Base-by-base conservation (phyloP, 1,140 invertebrate species). In the Cydia fagiglandana region DNA sequence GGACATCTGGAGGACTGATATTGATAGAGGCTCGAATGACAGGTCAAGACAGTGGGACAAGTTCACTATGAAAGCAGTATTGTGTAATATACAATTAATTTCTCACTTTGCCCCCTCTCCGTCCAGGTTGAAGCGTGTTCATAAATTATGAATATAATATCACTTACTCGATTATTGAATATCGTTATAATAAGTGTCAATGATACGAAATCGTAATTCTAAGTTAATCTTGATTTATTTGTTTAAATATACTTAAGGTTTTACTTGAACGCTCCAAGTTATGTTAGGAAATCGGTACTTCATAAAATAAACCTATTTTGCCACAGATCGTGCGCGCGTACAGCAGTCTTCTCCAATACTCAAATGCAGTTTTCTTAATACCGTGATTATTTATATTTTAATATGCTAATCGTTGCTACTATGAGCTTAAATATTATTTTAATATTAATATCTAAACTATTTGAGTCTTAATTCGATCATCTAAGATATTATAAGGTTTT, bases 61-160 rank as follows among this genome's bases (percentile, higher is more conserved):
- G 17, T 73, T 47, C 70, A 24, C 15, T n/a, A 38, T 38, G 41
- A 41, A 17, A 73, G n/a, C 38, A 68, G 64, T 34, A 7, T 17
- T 41, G 20, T n/a, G 15, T 78, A 74, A 45, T 47, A 28, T 78
- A 79, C 76, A 73, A 78, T 83, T 84, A 81, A 84, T 83, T 90
- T 88, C 78, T 79, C 79, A 86, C 83, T 81, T 82, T 82, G 81
- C 83, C 86, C 83, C 90, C 86, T 91, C 86, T 92, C 90, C 90
- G 90, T 92, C 90, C 90, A 92, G 85, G 78, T 85, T 83, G 75
- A 89, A 86, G 84, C 89, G 89, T 92, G 89, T 91, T 91, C 88
- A 91, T 88, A 86, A 86, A 83, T 76, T 86, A 85, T 80, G 77
- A 79, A 83, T 84, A 83, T 81, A 79, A 73, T 28, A 53, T 73